These are phyloP conservation scores for Vidua chalybeata DNA, from an alignment of 2,113 vertebrate species.

Conservation along the genomic window DNA sequence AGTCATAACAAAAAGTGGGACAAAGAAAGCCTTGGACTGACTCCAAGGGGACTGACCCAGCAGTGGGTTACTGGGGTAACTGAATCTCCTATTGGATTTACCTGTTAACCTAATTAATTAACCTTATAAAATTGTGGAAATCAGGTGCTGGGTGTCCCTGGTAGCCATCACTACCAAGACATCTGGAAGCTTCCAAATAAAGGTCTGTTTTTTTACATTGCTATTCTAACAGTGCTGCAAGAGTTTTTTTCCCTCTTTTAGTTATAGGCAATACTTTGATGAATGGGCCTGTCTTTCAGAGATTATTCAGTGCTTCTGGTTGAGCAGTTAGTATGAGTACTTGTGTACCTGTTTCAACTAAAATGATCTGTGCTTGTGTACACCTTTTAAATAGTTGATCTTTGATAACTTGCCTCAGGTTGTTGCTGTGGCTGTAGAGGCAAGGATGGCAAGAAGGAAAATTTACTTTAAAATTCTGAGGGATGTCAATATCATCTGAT, in stretches of 20 bases:
- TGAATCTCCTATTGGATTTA: not conserved
- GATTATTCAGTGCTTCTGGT: not conserved
- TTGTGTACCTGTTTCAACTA: not conserved
- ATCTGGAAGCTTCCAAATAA: not conserved
- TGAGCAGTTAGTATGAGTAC: not conserved
- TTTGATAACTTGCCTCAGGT: not conserved
- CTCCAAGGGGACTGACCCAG: not conserved
- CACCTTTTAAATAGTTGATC: not conserved
- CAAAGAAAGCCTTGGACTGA: not conserved
- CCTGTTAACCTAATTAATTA: not conserved
- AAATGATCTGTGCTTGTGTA: not conserved
- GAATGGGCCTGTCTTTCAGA: not conserved
- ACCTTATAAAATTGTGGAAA: not conserved
- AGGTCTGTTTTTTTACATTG: not conserved
- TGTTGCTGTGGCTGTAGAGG: not conserved
- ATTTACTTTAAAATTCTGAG: not conserved
- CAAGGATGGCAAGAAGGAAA: not conserved
- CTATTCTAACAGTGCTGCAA: not conserved
- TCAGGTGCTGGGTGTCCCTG: rapidly evolving
- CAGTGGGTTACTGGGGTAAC: not conserved
- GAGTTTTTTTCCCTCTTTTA: not conserved
- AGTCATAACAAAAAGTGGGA: not conserved
- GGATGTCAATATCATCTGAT: not conserved
- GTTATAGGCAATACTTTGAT: not conserved
- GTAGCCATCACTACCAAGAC: not conserved